Evolutionary conservation across 1,140 invertebrate species (phyloP).

Genomic region (Lamellibrachia luymesi): DNA sequence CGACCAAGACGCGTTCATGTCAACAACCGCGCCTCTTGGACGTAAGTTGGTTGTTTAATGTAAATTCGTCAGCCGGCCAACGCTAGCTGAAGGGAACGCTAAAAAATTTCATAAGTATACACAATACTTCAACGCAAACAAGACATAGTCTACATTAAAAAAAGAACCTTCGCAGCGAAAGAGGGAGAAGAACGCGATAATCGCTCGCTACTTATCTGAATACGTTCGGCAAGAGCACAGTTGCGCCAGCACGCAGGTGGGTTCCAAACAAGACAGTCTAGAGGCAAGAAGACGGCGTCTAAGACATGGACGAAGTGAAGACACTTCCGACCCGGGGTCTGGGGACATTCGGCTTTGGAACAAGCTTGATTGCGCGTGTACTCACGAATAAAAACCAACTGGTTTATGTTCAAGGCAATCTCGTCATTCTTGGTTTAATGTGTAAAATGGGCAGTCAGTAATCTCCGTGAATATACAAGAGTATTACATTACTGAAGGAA

Average conservation of each 20-base stretch:
- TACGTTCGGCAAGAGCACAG: not conserved
- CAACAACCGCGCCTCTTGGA: too few relatives aligned
- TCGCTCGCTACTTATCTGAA: not conserved
- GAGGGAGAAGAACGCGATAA: not conserved
- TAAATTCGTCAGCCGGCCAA: too few relatives aligned
- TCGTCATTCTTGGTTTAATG: not conserved
- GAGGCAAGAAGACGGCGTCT: not conserved
- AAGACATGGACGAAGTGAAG: not conserved
- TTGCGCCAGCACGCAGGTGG: not conserved
- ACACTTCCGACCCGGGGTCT: too few relatives aligned
- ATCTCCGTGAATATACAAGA: not conserved
- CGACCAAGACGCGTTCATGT: not conserved
- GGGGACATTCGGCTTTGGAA: not conserved
- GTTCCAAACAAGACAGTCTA: not conserved
- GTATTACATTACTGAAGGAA: too few relatives aligned
- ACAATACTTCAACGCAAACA: not conserved
- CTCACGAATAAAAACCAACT: not conserved
- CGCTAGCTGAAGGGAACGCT: not conserved
- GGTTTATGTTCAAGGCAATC: not conserved
- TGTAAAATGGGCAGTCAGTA: not conserved
- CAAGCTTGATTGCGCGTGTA: not conserved
- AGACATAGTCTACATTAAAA: not conserved
- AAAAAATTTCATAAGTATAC: not conserved
- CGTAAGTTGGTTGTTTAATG: too few relatives aligned
- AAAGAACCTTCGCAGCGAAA: not conserved